Evolutionary conservation across 2,113 vertebrate species (phyloP).

Genomic region (Galbula dea): DNA sequence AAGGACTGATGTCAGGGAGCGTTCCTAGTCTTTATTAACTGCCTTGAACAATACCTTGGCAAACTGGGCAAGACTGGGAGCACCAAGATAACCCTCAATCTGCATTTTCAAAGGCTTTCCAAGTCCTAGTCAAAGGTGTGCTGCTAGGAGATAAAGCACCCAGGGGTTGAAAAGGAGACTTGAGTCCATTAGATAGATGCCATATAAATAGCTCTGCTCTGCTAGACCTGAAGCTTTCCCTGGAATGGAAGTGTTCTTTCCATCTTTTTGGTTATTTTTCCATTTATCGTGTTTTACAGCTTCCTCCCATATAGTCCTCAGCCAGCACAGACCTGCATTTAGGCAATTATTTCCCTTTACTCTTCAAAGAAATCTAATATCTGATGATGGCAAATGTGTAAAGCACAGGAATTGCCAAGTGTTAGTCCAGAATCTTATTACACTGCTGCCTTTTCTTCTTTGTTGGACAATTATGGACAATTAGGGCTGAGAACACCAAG

Average conservation of each 20-base stretch:
- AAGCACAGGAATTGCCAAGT: background rate
- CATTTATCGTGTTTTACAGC: conserved; percentile 46
- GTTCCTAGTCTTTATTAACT: background rate
- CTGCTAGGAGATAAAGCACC: conserved; percentile 35
- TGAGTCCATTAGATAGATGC: conserved; percentile 2
- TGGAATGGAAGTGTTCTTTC: background rate
- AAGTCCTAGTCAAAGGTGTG: conserved; percentile 21
- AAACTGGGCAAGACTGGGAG: conserved; percentile 1
- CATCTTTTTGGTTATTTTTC: background rate
- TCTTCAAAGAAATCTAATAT: background rate
- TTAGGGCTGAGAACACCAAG: background rate
- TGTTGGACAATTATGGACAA: background rate
- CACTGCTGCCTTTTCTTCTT: background rate
- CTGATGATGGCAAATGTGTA: conserved; percentile 1
- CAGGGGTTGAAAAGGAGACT: background rate
- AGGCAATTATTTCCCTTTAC: background rate
- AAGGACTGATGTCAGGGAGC: background rate
- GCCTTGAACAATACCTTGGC: background rate
- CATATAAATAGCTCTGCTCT: background rate
- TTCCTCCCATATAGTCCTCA: too few relatives aligned
- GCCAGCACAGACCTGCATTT: background rate
- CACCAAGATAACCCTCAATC: conserved; percentile 28
- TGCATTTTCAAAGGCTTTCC: conserved; percentile 20
- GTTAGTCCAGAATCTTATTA: background rate
- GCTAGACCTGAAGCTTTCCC: background rate